A percentile compares a stretch with the other conserved stretches of the same genome.
These are phyloP conservation scores for Dinoponera quadriceps DNA, from an alignment of 1,140 invertebrate genomes.

Conservation along the genomic window DNA sequence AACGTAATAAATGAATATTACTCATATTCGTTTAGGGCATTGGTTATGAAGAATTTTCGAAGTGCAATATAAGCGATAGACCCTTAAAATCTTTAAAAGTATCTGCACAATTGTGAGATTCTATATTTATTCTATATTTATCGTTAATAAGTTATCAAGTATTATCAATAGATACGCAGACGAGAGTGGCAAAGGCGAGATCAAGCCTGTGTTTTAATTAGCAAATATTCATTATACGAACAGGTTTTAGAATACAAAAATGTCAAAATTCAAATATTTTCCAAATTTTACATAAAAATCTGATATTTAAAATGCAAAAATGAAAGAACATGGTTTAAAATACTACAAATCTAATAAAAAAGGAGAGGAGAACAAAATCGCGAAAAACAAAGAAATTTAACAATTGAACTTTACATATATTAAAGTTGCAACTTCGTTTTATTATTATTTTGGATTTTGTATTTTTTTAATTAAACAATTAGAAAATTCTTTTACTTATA, in stretches of 20 bases:
- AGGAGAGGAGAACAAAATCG: too few species aligned
- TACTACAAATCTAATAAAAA: too few species aligned
- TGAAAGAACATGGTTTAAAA: too few species aligned
- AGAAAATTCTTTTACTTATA: too few species aligned
- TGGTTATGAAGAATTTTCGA: not conserved
- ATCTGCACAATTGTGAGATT: not conserved
- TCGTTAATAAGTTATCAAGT: not conserved
- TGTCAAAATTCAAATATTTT: not conserved
- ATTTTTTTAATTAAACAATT: too few species aligned
- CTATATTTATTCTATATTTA: constrained; percentile 7
- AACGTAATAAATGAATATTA: too few species aligned
- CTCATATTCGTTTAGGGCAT: not conserved
- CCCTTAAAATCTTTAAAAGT: not conserved
- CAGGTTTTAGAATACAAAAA: not conserved
- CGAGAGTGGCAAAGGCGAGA: not conserved
- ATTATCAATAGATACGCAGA: not conserved
- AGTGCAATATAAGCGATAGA: not conserved
- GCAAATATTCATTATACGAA: not conserved
- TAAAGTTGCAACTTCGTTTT: too few species aligned
- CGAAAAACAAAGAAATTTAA: too few species aligned
- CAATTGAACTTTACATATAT: too few species aligned
- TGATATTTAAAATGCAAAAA: too few species aligned
- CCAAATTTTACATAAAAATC: too few species aligned
- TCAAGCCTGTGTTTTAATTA: not conserved
- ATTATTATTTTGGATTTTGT: too few species aligned